Conservation (phyloP, 2,797 vertebrate genomes). For the Spheniscus humboldti region DNA sequence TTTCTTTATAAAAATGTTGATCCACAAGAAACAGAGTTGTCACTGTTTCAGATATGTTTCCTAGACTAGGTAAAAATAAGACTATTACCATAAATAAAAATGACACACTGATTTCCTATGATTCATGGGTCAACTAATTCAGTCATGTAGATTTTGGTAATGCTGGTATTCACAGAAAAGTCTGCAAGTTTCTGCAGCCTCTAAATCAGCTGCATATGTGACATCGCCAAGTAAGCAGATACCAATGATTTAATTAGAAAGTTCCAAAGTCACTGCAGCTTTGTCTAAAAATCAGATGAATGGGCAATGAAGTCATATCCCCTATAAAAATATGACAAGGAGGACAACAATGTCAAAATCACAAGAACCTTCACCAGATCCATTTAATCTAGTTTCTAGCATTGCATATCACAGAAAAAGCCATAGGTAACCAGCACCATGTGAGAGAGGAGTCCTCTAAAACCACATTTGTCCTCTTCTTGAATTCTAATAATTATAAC, state of each 20-base stretch:
- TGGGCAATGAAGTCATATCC: neutral
- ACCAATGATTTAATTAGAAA: neutral
- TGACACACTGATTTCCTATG: neutral
- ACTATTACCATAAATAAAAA: neutral
- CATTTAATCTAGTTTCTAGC: neutral
- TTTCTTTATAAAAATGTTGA: neutral
- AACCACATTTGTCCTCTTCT: neutral
- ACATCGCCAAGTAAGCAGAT: neutral
- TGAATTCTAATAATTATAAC: neutral
- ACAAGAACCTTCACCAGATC: neutral
- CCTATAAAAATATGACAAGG: neutral
- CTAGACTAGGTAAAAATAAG: neutral
- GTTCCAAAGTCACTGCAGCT: neutral
- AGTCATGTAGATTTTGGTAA: neutral
- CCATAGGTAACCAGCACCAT: neutral
- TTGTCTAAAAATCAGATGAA: neutral
- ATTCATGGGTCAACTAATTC: neutral
- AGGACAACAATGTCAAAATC: neutral
- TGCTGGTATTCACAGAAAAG: neutral
- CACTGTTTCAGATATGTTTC: neutral
- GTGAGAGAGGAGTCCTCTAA: neutral
- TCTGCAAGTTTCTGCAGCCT: neutral
- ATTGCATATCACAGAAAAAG: neutral
- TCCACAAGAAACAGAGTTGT: neutral
- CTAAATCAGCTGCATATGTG: neutral